Evolutionary conservation across 2,888 invertebrate genomes (phyloP).

Genomic region (Bembecia ichneumoniformis): DNA sequence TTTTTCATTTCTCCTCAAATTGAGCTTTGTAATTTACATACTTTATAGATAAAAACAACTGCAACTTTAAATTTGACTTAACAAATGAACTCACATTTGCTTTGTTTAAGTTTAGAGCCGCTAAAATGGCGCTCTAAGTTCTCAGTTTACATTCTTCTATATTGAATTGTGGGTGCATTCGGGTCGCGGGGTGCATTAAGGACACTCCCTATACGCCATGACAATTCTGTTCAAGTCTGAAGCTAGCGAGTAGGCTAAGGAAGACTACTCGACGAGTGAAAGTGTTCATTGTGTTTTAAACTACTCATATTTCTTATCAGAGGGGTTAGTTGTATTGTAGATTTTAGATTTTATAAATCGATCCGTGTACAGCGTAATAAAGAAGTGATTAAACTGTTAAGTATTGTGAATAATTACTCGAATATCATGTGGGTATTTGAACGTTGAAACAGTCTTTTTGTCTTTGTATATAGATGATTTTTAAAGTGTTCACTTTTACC

Average conservation of each 20-base stretch:
- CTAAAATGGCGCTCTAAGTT: no score
- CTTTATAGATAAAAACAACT: no score
- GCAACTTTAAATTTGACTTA: no score
- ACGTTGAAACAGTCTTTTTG: constrained; percentile 36
- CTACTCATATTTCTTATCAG: constrained; percentile 51
- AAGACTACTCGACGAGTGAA: constrained; percentile 24
- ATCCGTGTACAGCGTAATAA: constrained; percentile 36
- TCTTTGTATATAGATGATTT: constrained; percentile 57
- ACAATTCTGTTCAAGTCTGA: constrained; percentile 23
- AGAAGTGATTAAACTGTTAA: constrained; percentile 43
- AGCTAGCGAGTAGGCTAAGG: constrained; percentile 27
- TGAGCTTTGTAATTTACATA: no score
- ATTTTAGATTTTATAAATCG: constrained; percentile 44
- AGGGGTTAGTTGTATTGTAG: constrained; percentile 40
- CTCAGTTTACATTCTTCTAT: no score
- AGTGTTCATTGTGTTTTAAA: constrained; percentile 53
- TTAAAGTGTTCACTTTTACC: constrained; percentile 59
- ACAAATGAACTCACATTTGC: no score
- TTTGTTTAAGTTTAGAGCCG: no score
- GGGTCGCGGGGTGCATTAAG: constrained; percentile 6
- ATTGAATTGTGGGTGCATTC: not conserved
- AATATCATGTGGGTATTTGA: constrained; percentile 58
- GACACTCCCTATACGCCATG: constrained; percentile 40
- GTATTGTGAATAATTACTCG: constrained; percentile 66
- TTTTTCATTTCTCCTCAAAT: no score